Evolutionary conservation across 92 coral and sea anemone species (phyloP).

Genomic region (Meandrina meandrites): DNA sequence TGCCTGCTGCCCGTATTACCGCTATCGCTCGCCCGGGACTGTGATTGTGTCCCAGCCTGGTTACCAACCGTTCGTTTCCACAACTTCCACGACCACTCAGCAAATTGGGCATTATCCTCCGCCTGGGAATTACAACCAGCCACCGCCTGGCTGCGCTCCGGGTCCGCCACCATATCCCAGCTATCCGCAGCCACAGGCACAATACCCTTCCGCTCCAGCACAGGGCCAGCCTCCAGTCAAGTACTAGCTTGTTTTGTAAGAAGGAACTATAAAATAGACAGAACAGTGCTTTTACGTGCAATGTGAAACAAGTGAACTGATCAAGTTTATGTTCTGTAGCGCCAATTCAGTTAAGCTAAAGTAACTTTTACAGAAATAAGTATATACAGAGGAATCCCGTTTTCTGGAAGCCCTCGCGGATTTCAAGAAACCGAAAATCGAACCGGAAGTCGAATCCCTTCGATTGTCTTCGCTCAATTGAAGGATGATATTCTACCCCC

Average conservation of each 20-base stretch:
- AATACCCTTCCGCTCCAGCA: background rate
- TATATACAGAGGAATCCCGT: no score
- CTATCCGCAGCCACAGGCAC: slow-evolving; percentile 2
- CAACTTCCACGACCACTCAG: background rate
- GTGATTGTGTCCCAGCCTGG: slow-evolving; percentile 13
- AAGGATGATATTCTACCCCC: no score
- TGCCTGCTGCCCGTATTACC: slow-evolving; percentile 41
- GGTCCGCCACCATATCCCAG: background rate
- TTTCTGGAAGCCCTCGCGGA: no score
- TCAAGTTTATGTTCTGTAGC: background rate
- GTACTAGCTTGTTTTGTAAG: background rate
- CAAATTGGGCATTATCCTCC: slow-evolving; percentile 4
- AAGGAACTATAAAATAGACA: background rate
- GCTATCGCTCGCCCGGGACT: slow-evolving; percentile 19
- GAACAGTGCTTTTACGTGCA: background rate
- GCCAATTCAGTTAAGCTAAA: background rate
- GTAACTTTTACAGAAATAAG: no score
- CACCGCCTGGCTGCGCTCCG: background rate
- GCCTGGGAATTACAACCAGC: slow-evolving; percentile 1
- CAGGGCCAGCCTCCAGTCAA: background rate
- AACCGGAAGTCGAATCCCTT: no score
- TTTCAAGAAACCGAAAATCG: no score
- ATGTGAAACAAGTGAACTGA: background rate
- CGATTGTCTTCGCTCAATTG: no score
- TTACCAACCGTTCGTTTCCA: background rate